Conservation (phyloP, 1,140 invertebrate species). For the Brachionus asplanchnoidis region DNA sequence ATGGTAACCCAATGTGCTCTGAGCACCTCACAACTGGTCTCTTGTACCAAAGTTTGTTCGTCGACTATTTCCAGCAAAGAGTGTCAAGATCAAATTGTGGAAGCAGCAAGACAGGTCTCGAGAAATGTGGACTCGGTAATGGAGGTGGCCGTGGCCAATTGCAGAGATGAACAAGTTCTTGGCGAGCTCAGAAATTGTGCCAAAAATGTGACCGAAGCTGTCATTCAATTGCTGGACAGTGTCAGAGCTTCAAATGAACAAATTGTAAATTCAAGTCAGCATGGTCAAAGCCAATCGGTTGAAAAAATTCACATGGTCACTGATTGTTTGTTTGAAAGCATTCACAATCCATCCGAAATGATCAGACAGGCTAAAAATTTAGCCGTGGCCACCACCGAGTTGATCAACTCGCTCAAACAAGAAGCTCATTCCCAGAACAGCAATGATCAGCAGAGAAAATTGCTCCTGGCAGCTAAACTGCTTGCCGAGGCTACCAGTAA, state of each 20-base stretch:
- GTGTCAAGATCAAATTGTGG: slow-evolving; percentile 86
- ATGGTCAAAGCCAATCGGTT: slow-evolving; percentile 71
- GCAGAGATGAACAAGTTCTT: not conserved
- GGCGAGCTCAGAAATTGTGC: slow-evolving; percentile 10
- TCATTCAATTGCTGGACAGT: not conserved
- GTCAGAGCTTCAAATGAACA: slow-evolving; percentile 1
- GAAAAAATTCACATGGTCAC: slow-evolving; percentile 84
- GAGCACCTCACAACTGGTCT: slow-evolving; percentile 91
- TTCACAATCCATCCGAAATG: slow-evolving; percentile 80
- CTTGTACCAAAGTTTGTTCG: slow-evolving; percentile 81
- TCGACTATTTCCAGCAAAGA: slow-evolving; percentile 76
- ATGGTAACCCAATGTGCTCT: slow-evolving; percentile 92
- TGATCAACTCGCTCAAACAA: slow-evolving; percentile 85
- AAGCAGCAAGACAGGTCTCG: slow-evolving; percentile 84
- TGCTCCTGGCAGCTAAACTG: slow-evolving; percentile 75
- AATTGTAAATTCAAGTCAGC: not conserved
- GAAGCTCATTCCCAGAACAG: slow-evolving; percentile 74
- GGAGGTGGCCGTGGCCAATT: slow-evolving; percentile 67
- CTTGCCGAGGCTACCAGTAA: slow-evolving; percentile 89
- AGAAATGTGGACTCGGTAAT: slow-evolving; percentile 85
- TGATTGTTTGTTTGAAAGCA: slow-evolving; percentile 76
- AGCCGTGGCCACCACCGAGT: slow-evolving; percentile 81
- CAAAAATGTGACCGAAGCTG: slow-evolving; percentile 14
- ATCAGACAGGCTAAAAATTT: slow-evolving; percentile 84
- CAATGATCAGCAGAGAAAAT: slow-evolving; percentile 78